phyloP scores from a whole-genome alignment of 2,888 invertebrate species.

The Xylocampa areola region DNA sequence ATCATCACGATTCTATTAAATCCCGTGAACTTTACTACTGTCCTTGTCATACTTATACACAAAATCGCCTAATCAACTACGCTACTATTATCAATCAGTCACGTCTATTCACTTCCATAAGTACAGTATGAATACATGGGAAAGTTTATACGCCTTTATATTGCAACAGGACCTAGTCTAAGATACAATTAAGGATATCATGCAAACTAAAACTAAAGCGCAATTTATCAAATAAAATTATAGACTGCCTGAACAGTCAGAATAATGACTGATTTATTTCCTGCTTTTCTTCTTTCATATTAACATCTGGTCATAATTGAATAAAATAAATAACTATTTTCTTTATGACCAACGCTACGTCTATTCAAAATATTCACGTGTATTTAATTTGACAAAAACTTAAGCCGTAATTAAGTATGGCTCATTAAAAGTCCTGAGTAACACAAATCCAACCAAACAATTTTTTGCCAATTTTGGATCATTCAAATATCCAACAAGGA shows the following conservation, averaged over 20 bases:
- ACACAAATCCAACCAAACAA: conserved; percentile 20
- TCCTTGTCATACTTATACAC: conserved; percentile 58
- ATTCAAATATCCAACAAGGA: conserved; percentile 36
- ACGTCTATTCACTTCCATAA: conserved; percentile 28
- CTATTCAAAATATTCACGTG: conserved; percentile 9
- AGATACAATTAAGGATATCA: neutral
- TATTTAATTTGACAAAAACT: conserved; percentile 30
- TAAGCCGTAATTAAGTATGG: conserved; percentile 22
- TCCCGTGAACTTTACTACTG: conserved; percentile 51
- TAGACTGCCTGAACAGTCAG: too few relatives aligned
- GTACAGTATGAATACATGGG: conserved; percentile 18
- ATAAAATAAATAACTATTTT: neutral
- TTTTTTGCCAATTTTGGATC: conserved; percentile 40
- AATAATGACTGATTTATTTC: too few relatives aligned
- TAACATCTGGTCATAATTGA: too few relatives aligned
- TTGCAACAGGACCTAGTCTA: conserved; percentile 15
- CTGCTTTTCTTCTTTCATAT: too few relatives aligned
- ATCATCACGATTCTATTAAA: conserved; percentile 41
- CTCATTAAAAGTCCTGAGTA: conserved; percentile 18
- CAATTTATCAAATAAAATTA: too few relatives aligned
- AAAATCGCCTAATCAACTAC: conserved; percentile 43
- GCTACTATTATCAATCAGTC: conserved; percentile 27
- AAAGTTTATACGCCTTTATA: conserved; percentile 26
- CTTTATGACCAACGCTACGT: neutral
- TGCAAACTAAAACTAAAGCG: too few relatives aligned